phyloP scores from a whole-genome alignment of 1,140 invertebrate genomes.

The Bilobella aurantiaca region DNA sequence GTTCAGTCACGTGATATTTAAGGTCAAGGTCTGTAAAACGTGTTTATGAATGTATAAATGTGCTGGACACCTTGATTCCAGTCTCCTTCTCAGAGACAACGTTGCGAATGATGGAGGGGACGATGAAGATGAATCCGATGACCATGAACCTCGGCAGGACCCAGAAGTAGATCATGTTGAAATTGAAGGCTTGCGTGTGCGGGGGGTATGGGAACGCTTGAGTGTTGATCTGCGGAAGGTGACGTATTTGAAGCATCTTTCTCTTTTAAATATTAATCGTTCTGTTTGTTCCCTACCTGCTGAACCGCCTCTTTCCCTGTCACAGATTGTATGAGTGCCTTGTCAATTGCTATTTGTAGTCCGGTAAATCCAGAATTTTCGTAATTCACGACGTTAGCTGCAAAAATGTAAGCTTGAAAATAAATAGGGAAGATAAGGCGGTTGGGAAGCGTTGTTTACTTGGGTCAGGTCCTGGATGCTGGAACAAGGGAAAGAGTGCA shows the following conservation, averaged over 20 bases:
- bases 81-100: slow-evolving; percentile 33
- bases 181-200: slow-evolving; percentile 13
- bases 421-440: neutral
- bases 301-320: slow-evolving; percentile 7
- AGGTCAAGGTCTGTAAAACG: neutral
- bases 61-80: slow-evolving; percentile 27
- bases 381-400: slow-evolving; percentile 21
- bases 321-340: slow-evolving; percentile 13
- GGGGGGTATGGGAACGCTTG: slow-evolving; percentile 34
- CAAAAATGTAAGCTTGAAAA: slow-evolving; percentile 1
- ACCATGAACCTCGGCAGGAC: slow-evolving; percentile 21
- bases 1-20: neutral
- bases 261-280: neutral
- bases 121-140: slow-evolving; percentile 33
- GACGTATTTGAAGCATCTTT: neutral
- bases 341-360: slow-evolving; percentile 25
- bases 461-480: slow-evolving; percentile 49
- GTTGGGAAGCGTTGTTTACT: neutral
- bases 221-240: slow-evolving; percentile 12
- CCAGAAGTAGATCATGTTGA: slow-evolving; percentile 23
- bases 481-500: slow-evolving; percentile 56
- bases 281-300: slow-evolving; percentile 9
- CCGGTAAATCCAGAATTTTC: slow-evolving; percentile 23
- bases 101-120: slow-evolving; percentile 26
- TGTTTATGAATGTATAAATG: neutral